Conservation (phyloP, 2,888 invertebrate genomes). For the Dorcus parallelipipedus region DNA sequence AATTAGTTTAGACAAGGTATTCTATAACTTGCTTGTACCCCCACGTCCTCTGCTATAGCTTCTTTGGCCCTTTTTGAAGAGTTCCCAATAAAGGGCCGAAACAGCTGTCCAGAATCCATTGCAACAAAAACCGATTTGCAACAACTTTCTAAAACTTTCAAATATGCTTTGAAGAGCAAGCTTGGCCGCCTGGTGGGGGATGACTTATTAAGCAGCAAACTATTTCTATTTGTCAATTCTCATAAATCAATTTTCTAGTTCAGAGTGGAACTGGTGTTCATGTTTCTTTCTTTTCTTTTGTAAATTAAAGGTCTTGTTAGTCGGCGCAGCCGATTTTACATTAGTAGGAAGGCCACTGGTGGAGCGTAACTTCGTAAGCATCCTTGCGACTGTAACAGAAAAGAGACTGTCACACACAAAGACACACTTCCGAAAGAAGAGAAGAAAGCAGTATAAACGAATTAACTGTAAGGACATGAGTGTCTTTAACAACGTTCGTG, state of each 20-base stretch:
- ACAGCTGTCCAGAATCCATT: no score
- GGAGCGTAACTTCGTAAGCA: conserved; percentile 66
- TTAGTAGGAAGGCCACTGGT: conserved; percentile 77
- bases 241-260: background rate
- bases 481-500: conserved; percentile 6
- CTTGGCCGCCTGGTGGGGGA: no score
- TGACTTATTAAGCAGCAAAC: no score
- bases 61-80: no score
- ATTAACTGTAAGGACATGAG: conserved; percentile 60
- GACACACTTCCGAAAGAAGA: conserved; percentile 71
- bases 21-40: no score
- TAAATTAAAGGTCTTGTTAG: conserved; percentile 58
- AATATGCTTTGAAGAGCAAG: no score
- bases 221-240: background rate
- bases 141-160: background rate
- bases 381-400: conserved; percentile 80
- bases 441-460: conserved; percentile 74
- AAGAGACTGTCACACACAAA: conserved; percentile 79
- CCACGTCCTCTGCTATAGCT: no score
- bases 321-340: conserved; percentile 77
- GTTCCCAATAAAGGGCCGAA: no score
- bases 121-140: no score
- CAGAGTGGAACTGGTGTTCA: background rate
- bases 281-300: conserved; percentile 11
- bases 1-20: conserved; percentile 75